Conservation (phyloP, 2,113 vertebrate species). For the Isichthys henryi region DNA sequence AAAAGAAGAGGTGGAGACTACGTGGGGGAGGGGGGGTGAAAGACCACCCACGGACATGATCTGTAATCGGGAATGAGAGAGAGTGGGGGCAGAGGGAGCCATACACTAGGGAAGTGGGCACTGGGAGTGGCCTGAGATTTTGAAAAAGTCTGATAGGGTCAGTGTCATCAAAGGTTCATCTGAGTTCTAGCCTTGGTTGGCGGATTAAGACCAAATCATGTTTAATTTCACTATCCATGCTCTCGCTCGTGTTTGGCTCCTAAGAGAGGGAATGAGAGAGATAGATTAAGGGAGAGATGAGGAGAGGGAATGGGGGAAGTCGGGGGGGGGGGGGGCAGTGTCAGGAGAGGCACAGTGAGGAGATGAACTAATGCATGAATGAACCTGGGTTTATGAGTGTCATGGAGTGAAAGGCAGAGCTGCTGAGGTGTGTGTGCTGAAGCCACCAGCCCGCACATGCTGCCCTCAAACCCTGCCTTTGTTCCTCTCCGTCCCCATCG, state of each 20-base stretch:
- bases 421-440: background rate
- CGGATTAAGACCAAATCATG: background rate
- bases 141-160: background rate
- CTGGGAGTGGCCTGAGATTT: background rate
- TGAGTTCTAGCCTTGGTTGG: background rate
- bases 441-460: background rate
- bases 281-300: background rate
- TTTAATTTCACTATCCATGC: background rate
- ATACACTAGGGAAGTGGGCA: background rate
- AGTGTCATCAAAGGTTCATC: background rate
- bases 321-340: background rate
- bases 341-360: background rate
- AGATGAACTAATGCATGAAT: background rate
- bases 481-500: background rate
- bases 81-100: background rate
- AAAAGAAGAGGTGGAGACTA: background rate
- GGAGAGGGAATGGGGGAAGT: background rate
- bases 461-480: background rate
- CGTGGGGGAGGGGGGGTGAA: background rate
- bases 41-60: background rate
- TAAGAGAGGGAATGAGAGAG: background rate
- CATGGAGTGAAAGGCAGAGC: background rate
- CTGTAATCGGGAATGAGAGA: background rate
- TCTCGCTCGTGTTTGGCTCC: background rate
- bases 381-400: background rate